Conservation (phyloP, 2,888 invertebrate genomes). For the Anodontia alba region DNA sequence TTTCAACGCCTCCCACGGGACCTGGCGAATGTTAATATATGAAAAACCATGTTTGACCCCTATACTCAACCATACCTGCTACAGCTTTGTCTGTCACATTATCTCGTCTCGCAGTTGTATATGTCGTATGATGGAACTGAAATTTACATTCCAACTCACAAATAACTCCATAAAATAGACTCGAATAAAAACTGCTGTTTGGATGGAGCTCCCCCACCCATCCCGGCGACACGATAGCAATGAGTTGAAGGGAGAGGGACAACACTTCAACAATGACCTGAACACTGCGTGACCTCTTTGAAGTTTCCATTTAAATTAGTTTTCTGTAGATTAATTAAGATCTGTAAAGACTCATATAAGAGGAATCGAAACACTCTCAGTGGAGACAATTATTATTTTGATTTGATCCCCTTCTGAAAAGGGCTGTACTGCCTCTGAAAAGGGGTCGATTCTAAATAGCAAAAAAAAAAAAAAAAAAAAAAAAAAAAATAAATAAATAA, state of each 20-base stretch:
- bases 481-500: no score
- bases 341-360: no score
- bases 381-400: no score
- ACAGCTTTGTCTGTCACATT: background rate
- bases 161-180: constrained; percentile 14
- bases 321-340: no score
- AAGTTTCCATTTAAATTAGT: background rate
- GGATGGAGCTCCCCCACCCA: constrained; percentile 18
- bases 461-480: no score
- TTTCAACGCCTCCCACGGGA: no score
- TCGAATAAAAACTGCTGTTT: background rate
- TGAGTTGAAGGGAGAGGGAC: background rate
- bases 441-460: no score
- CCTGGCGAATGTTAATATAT: no score
- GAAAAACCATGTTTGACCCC: no score
- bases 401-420: no score
- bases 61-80: constrained; percentile 4
- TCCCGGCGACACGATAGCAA: constrained; percentile 16
- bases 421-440: no score
- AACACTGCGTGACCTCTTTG: constrained; percentile 1
- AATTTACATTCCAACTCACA: constrained; percentile 1
- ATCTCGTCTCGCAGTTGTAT: constrained; percentile 3
- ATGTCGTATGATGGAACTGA: constrained; percentile 2
- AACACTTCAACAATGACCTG: background rate
- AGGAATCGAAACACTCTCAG: no score